Base-by-base conservation (phyloP, 2,888 invertebrate species). In the Apotomis turbidana region DNA sequence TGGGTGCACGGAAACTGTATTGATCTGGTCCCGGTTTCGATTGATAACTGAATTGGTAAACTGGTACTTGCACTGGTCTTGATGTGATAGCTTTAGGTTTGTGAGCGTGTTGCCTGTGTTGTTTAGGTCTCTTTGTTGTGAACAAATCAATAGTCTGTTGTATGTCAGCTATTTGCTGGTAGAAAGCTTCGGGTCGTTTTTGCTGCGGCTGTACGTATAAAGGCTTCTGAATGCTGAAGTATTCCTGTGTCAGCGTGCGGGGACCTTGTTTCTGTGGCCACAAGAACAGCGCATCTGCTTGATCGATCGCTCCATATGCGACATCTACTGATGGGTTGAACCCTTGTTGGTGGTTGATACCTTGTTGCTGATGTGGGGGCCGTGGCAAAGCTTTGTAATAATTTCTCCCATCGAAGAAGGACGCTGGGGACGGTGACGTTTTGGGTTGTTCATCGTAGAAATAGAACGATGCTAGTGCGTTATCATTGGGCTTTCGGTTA, bases 21-120 rank as follows among this genome's bases (percentile, higher is more conserved):
- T 93, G 90, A 54, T 94, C 93, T 8, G 90, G 93, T 75, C 93
- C 88, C 38, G 86, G 87, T 9, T 95, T 93, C 0, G 95, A 94
- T 82, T 97, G 95, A 81, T 95, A 97, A 80, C 95, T 96, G 83
- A 95, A 97, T 82, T 97, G 96, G 82, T 96, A 97, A 6, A 95
- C 93, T 38, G 72, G 72, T 10, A 68, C 72, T 68, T 71, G 71
- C 3, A 91, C 88, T 0, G 96, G 95, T 81, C 95, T 94, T 0
- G 94, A 84, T 66, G 94, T 88, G 13, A 90, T 87, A 10, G 94
- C 87, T 81, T 94, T 94, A 6, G 94, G 90, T 81, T 94, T 91
- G 79, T 89, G 90, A 36, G 83, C 79, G 72, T 90, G 87, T 27
- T 85, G 85, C 74, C 90, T 85, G 73, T 94, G 88, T 5, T 90